Base-by-base conservation (phyloP, 2,888 invertebrate species). In the Sarcophaga subvicina region DNA sequence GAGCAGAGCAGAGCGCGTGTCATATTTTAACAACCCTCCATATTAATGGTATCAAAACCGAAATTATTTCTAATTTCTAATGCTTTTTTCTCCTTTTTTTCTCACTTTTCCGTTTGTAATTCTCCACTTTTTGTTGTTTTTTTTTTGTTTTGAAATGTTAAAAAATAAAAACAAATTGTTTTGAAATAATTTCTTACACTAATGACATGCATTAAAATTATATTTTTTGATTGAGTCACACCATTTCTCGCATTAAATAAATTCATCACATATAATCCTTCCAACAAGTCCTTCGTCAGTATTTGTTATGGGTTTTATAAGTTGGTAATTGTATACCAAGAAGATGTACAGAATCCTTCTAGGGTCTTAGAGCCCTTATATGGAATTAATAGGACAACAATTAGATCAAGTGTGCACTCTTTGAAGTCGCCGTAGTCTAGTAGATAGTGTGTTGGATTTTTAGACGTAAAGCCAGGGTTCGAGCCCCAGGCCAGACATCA, bases 11-110 rank as follows among this genome's bases (percentile, higher is more conserved):
- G 12, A 84, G 84, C 87, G 87, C 84, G 87, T 87, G 87, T 80
- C 87, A 76, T 80, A 83, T 76, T 72, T 87, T 82, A 69, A 85
- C 87, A 84, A 87, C 87, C 87, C 87, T 71, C 81, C 62, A 49
- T 20, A 78, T 83, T 83, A 83, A 72, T 67, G 20, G 60, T 63
- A 59, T 54, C 17, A 22, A 54, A 76, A 66, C 27, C 10, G 37
- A 47, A 69, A 47, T 62, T 54, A 54, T 54, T 54, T 54, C 54
- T 54, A 54, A 54, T 54, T 12, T 54, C 17, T 54, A 37, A 37
- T 37, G 37, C 2, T 66, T 67, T 37, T 45, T 27, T 64, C 12
- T 22, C 45, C 20, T 3, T 20, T 67, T 11, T 47, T 67, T 67
- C 20, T 20, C 11, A 37, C 47, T 17, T 54, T 54, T 17, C 54